Evolutionary conservation across 2,113 vertebrate species (phyloP).

Genomic region (Acanthisitta chloris): DNA sequence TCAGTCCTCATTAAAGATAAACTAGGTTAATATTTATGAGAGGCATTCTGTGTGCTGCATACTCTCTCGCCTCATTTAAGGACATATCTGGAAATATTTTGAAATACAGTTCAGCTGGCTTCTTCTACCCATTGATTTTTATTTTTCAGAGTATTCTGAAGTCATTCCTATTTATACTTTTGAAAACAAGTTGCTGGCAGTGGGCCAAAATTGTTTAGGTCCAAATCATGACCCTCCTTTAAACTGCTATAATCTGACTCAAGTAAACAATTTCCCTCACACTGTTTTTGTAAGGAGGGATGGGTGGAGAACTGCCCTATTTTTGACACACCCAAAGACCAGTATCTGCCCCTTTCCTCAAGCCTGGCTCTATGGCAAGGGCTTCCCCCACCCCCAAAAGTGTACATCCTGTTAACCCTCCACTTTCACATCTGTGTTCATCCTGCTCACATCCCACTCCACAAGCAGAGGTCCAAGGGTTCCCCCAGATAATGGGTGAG

Average conservation of each 20-base stretch:
- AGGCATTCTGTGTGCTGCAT: neutral
- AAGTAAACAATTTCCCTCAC: neutral
- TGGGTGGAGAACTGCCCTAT: conserved; percentile 3
- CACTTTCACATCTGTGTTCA: neutral
- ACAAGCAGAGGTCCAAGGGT: neutral
- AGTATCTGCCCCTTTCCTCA: neutral
- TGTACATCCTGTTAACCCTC: neutral
- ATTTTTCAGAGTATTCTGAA: conserved; percentile 13
- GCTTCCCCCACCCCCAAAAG: too few species aligned
- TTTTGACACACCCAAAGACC: neutral
- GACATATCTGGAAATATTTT: neutral
- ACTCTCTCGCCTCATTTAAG: neutral
- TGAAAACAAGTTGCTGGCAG: neutral
- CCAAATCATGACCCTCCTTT: neutral
- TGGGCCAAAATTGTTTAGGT: conserved; percentile 21
- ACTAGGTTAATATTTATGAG: conserved; percentile 32
- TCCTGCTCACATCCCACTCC: neutral
- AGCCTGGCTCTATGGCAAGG: neutral
- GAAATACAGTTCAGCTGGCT: neutral
- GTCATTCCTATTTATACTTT: conserved; percentile 30
- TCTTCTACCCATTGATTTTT: conserved; percentile 13
- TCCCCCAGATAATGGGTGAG: neutral
- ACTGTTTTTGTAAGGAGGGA: neutral
- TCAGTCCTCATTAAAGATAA: conserved; percentile 32
- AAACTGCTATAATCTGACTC: neutral